Percentiles rank a stretch among this genome's conserved stretches.
Evolutionary conservation across 2,797 vertebrate species (phyloP).

Genomic region (Anguilla anguilla): DNA sequence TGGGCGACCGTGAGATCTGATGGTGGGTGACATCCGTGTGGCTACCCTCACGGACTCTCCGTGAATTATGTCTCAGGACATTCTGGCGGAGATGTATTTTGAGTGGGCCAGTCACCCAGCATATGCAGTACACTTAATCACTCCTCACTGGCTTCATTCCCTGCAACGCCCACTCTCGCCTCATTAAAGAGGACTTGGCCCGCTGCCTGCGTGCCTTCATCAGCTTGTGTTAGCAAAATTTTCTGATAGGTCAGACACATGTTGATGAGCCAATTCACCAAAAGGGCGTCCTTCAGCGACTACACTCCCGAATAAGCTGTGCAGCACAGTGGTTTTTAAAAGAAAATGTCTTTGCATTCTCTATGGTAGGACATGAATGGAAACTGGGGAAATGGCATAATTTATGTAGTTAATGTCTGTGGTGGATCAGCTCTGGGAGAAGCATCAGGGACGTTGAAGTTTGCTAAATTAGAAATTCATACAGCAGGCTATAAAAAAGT

Average conservation of each 20-base stretch:
- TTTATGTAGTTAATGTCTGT: not conserved
- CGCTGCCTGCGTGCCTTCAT: not conserved
- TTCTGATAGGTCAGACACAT: not conserved
- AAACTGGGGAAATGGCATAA: not conserved
- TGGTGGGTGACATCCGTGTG: constrained; percentile 34
- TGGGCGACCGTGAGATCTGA: constrained; percentile 23
- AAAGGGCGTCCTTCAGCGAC: not conserved
- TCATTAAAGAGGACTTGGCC: not conserved
- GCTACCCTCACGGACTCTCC: constrained; percentile 2
- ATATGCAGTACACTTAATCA: not conserved
- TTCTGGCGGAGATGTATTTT: not conserved
- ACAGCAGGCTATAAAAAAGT: not conserved
- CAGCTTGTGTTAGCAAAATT: not conserved
- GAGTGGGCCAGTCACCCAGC: not conserved
- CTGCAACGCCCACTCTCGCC: not conserved
- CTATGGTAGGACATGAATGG: not conserved
- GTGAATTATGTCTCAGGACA: not conserved
- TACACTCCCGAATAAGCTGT: not conserved
- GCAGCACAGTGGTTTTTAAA: constrained; percentile 22
- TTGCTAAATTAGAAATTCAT: not conserved
- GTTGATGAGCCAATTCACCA: not conserved
- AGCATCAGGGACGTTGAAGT: not conserved
- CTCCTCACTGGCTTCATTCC: not conserved
- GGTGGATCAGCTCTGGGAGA: not conserved
- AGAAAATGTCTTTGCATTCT: constrained; percentile 22